Base-by-base conservation (phyloP, 1,140 invertebrate genomes). In the Campodea augens region DNA sequence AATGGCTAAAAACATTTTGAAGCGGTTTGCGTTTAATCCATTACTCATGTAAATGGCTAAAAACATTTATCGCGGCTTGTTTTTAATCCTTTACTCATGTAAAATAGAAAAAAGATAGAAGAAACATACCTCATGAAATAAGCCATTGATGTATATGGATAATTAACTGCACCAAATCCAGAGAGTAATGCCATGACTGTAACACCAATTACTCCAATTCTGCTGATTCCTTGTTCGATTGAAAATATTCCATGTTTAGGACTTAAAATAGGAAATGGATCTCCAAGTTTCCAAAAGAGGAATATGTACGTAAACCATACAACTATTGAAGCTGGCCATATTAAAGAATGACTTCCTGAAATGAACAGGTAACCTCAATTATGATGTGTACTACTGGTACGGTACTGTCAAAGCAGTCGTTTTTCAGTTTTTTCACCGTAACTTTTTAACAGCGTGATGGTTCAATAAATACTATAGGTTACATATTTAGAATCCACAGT, bases 151-250 rank as follows among this genome's bases (percentile, higher is more conserved):
- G 91, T 93, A 60, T 99, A 99, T 0, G 96, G 96, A 66, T 95
- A 98, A 66, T 98, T 99, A 7, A 99, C 95, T 51, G 96, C 96
- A 78, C 96, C 95, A 71, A 99, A 99, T 21, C 96, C 95, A 7
- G 95, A 98, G 1, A 99, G 66, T 25, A 98, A 66, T 1, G 95
- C 95, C 92, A 99, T 99, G 2, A 98, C 83, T 13, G 96, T 99
- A 0, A 99, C 96, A n/a, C 92, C 92, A 56, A 97, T 91, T 3
- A 97, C 87, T 40, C 92, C 91, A 52, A 97, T 78, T 60, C 96
- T 65, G 41, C 91, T 96, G 5, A 99, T 91, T 39, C 87, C 86
- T 66, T 96, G 90, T 60, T 96, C 90, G 60, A 96, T 96, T 5
- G 74, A 93, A 48, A 96, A 74, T 54, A 95, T 77, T 25, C 88